A percentile compares a stretch with the other conserved stretches of the same genome.
Conservation (phyloP, 1,140 invertebrate genomes). For the Calephelis nemesis region DNA sequence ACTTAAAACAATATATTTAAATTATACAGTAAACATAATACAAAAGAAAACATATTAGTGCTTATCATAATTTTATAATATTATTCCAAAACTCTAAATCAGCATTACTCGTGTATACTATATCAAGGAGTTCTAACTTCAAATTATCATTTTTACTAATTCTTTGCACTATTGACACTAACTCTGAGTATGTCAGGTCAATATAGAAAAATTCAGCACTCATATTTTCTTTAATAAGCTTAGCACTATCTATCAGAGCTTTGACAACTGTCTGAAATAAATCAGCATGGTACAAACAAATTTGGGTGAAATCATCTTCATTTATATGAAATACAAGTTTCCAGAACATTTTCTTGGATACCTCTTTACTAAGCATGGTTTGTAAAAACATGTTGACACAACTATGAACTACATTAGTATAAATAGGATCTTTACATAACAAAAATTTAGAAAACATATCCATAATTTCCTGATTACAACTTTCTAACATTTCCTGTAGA, state of each 20-base stretch:
- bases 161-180: conserved; percentile 68
- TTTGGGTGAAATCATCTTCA: conserved; percentile 56
- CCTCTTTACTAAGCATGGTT: conserved; percentile 68
- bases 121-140: conserved; percentile 47
- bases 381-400: conserved; percentile 71
- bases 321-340: conserved; percentile 61
- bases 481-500: conserved; percentile 42
- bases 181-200: conserved; percentile 74
- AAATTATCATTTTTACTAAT: conserved; percentile 50
- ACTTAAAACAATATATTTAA: conserved; percentile 21
- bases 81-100: conserved; percentile 51
- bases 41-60: conserved; percentile 16
- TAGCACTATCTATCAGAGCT: conserved; percentile 79
- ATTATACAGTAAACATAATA: conserved; percentile 17
- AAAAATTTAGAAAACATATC: conserved; percentile 54
- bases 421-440: conserved; percentile 47
- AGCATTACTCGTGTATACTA: conserved; percentile 24
- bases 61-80: conserved; percentile 33
- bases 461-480: conserved; percentile 40
- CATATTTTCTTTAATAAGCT: conserved; percentile 47
- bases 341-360: conserved; percentile 69
- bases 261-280: conserved; percentile 78
- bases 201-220: conserved; percentile 73
- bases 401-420: conserved; percentile 55
- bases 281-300: conserved; percentile 67